Conservation (phyloP, 2,888 invertebrate genomes). For the Rhagium mordax region DNA sequence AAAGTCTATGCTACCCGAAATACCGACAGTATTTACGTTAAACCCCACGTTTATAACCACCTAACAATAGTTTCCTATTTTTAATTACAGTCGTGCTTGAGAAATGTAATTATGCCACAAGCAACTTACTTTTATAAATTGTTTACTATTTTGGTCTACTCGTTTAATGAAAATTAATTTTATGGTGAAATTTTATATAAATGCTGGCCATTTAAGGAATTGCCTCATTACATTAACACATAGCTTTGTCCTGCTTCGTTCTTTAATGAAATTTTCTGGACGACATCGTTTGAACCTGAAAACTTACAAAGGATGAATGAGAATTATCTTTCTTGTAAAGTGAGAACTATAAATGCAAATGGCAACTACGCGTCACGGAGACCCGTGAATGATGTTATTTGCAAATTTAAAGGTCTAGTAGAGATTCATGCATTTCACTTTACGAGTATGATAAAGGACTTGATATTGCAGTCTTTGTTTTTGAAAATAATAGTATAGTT, state of each 20-base stretch:
- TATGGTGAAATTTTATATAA: neutral
- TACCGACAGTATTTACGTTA: too few relatives aligned
- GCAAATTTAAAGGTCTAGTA: neutral
- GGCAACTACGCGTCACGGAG: neutral
- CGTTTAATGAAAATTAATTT: neutral
- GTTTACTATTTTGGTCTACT: neutral
- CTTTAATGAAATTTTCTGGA: neutral
- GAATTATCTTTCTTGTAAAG: neutral
- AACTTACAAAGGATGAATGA: neutral
- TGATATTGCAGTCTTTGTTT: too few relatives aligned
- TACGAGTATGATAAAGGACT: too few relatives aligned
- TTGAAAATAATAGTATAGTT: too few relatives aligned
- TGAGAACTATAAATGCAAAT: neutral
- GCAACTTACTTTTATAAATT: neutral
- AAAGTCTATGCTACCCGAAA: too few relatives aligned
- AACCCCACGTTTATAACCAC: too few relatives aligned
- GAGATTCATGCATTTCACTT: neutral
- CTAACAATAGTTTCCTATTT: too few relatives aligned
- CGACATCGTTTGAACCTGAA: neutral
- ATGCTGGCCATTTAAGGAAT: neutral
- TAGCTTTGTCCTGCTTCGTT: neutral
- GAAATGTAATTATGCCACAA: too few relatives aligned
- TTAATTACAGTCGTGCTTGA: too few relatives aligned
- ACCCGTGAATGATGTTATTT: neutral
- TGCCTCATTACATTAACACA: neutral